Base-by-base conservation (phyloP, 2,113 vertebrate genomes). In the Brachypodius melanocephalos region DNA sequence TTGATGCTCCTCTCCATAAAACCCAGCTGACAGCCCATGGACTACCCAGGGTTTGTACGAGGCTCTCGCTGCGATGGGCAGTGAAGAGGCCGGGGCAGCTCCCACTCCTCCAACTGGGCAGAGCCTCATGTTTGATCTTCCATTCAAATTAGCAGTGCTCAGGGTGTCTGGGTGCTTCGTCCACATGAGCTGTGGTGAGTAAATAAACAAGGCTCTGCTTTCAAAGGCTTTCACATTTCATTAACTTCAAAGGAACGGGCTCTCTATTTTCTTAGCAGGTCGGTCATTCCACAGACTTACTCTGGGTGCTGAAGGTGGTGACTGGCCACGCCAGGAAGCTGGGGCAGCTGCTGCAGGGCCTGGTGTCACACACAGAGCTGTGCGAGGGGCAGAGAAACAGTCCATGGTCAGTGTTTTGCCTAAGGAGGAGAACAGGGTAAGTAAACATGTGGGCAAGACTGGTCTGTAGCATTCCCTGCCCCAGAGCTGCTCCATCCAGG, bases 161-260 rank as follows among this genome's bases (percentile, higher is more conserved):
- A 8, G 92, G 88, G 54, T 95, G 90, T 85, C 94, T 83, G 93
- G 46, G 85, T 65, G 66, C 92, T 76, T 49, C 17, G 3, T 82
- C 84, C 95, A 86, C 94, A 94, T 93, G 96, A 95, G 84, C 94
- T 65, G 80, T 15, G 7, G 78, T 18, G 57, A 34, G 93, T 96
- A 96, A 96, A 97, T 90, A 97, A 97, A 95, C 96, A 97, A 57
- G 93, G 91, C 83, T 95, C 66, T 73, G 74, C 92, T 97, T 97
- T 96, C 96, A 97, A 97, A 96, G 91, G 84, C 90, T 88, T 96
- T 96, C 84, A 96, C 77, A 89, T 85, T 65, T 96, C 96, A 96
- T 97, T 97, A 94, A 95, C 96, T 92, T 97, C 95, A 95, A 97
- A 96, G 87, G 88, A 58, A 49, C 3, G 9, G 48, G 67, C 68